Base-by-base conservation (phyloP, 2,888 invertebrate species). In the Plemyria rubiginata region DNA sequence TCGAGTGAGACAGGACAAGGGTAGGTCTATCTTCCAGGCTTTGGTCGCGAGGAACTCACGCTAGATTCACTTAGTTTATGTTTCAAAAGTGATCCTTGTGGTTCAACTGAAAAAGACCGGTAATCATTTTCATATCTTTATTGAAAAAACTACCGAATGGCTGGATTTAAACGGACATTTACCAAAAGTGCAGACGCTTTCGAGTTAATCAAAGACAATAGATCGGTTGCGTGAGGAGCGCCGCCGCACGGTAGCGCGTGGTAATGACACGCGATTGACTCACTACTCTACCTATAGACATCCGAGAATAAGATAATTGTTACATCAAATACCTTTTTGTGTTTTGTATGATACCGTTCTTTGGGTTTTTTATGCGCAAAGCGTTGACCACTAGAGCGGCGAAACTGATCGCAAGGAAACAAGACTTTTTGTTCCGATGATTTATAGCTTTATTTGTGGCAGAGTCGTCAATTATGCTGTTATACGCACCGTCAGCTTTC, bases 261-360 rank as follows among this genome's bases (percentile, higher is more conserved):
- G 58, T 79, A 78, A 78, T 78, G 53, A 59, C 70, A 48, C 54
- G 62, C 66, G 64, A 66, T 78, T 63, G 67, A 60, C 61, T 68
- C 65, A 72, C 72, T 70, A 74, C 41, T 74, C 9, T 70, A 70
- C 68, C 66, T 68, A 70, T 60, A 65, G 40, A 70, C 68, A 70
- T 73, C 70, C 65, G 66, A 72, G 73, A 65, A 75, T 67, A 60
- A 49, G 60, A 68, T 77, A 75, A 77, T 78, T 68, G 76, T 78
- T 77, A 75, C 78, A 71, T 77, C 74, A 76, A 78, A 70, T 70
- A 46, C 51, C 70, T 74, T 76, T 68, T 65, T 62, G 54, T 50
- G 52, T 53, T 38, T 58, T 43, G 54, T 60, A 66, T 67, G 67
- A 68, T 71, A 68, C 66, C 67, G 67, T 66, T 62, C 48, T 56